Percentiles rank a stretch among this genome's conserved stretches.
phyloP scores from a whole-genome alignment of 2,113 vertebrate species.

The Ibidorhyncha struthersii region DNA sequence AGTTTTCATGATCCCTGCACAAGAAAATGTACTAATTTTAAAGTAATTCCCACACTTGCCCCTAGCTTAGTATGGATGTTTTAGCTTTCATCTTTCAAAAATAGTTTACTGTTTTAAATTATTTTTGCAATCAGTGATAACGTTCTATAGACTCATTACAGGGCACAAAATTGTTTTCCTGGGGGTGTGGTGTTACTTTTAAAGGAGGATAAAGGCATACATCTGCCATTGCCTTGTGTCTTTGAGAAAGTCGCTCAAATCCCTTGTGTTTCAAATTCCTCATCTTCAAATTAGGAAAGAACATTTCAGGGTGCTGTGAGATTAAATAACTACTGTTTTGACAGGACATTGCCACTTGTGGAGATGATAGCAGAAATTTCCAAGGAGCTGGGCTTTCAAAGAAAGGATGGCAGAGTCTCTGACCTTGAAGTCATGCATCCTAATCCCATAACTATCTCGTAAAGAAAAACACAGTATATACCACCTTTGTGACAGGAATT shows the following conservation, averaged over 20 bases:
- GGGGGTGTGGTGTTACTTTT: not conserved
- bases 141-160: not conserved
- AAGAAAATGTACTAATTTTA: not conserved
- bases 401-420: not conserved
- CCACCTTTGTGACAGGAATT: not conserved
- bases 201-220: not conserved
- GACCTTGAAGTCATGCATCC: not conserved
- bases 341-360: not conserved
- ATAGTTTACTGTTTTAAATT: not conserved
- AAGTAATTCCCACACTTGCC: not conserved
- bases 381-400: not conserved
- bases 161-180: not conserved
- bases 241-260: not conserved
- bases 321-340: not conserved
- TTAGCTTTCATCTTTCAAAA: not conserved
- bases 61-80: not conserved
- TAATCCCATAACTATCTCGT: not conserved
- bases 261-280: not conserved
- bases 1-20: not conserved
- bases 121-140: not conserved
- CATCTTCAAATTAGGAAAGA: not conserved
- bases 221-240: not conserved
- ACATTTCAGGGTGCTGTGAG: not conserved
- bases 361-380: not conserved
- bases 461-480: not conserved